phyloP scores from a whole-genome alignment of 2,797 vertebrate species.

The Rhincodon typus region DNA sequence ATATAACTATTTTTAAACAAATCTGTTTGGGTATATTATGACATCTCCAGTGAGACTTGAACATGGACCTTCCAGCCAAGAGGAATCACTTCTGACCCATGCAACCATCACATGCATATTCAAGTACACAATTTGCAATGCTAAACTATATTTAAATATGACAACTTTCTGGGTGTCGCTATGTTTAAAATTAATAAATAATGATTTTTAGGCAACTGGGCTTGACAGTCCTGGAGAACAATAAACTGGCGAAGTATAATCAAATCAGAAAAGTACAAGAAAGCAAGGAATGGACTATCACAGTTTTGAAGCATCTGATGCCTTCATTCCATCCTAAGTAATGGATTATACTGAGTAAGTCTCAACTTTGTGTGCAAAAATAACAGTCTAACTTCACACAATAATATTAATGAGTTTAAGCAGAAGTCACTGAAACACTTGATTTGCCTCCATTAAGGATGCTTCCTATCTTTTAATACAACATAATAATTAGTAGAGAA shows the following conservation, averaged over 20 bases:
- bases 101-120: background rate
- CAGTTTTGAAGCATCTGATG: background rate
- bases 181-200: background rate
- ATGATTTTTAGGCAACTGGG: background rate
- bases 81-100: background rate
- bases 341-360: background rate
- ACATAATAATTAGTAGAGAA: background rate
- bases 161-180: background rate
- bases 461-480: background rate
- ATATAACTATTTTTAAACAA: too few species aligned
- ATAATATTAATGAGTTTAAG: background rate
- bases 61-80: too few species aligned
- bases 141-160: background rate
- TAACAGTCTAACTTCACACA: background rate
- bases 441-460: background rate
- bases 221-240: background rate
- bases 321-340: background rate
- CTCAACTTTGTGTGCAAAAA: background rate
- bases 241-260: background rate
- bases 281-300: background rate
- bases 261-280: background rate
- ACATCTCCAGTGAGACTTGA: too few species aligned
- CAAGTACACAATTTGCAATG: background rate
- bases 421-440: background rate
- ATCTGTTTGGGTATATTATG: too few species aligned